phyloP scores from a whole-genome alignment of 1,140 invertebrate species.

The Drosophila simulans region DNA sequence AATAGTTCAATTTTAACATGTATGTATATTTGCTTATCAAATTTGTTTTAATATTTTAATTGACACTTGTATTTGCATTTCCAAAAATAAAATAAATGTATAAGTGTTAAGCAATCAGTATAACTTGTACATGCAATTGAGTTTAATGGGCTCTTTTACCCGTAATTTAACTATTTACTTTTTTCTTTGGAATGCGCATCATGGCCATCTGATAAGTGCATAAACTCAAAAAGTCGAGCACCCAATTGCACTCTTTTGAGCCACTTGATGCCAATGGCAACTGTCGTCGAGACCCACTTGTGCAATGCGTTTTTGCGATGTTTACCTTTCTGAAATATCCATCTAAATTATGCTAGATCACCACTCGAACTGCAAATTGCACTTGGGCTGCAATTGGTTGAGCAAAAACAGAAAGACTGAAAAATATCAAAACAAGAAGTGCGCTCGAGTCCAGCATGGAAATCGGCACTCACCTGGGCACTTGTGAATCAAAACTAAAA shows the following conservation, averaged over 20 bases:
- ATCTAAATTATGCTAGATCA: constrained; percentile 32
- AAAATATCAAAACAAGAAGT: constrained; percentile 14
- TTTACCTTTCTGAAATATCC: constrained; percentile 20
- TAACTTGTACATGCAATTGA: too few species aligned
- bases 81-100: too few species aligned
- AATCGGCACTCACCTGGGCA: constrained; percentile 47
- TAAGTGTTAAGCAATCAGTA: too few species aligned
- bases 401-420: constrained; percentile 14
- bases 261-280: constrained; percentile 33
- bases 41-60: too few species aligned
- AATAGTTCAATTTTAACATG: background rate
- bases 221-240: constrained; percentile 29
- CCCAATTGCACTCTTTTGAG: constrained; percentile 34
- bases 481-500: constrained; percentile 60
- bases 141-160: background rate
- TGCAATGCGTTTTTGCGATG: constrained; percentile 15
- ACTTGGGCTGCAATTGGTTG: constrained; percentile 28
- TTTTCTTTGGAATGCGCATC: constrained; percentile 8
- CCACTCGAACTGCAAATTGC: constrained; percentile 13
- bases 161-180: constrained; percentile 17
- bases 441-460: constrained; percentile 28
- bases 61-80: too few species aligned
- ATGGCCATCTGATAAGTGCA: constrained; percentile 13
- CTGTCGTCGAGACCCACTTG: constrained; percentile 31
- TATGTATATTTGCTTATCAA: background rate